A percentile compares a stretch with the other conserved stretches of the same genome.
These are phyloP conservation scores for Cephalophus harveyi DNA, from an alignment of 2,113 vertebrate genomes.

Conservation along the genomic window DNA sequence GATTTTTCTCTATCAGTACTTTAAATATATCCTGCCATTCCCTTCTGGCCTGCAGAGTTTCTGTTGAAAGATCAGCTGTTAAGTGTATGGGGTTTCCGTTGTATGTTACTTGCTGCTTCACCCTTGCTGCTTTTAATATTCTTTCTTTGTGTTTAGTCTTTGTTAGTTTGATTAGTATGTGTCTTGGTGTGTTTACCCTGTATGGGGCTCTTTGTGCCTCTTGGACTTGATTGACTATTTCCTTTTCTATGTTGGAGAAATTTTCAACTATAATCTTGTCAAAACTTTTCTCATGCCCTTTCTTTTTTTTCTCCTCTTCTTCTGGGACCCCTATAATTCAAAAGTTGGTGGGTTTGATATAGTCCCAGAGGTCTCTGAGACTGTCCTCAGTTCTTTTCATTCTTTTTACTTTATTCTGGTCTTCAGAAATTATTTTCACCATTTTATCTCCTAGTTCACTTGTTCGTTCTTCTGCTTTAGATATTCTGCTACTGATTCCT, in stretches of 20 bases:
- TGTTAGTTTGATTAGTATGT: not conserved
- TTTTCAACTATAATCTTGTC: not conserved
- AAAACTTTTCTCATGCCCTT: not conserved
- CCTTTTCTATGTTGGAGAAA: not conserved
- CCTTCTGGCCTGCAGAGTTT: not conserved
- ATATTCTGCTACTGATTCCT: not conserved
- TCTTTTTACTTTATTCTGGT: not conserved
- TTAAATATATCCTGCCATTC: not conserved
- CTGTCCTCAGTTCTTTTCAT: not conserved
- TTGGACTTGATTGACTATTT: not conserved
- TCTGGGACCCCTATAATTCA: not conserved
- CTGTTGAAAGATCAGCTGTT: not conserved
- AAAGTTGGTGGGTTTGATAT: not conserved
- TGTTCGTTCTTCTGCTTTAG: not conserved
- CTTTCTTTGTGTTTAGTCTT: not conserved
- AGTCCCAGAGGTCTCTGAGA: not conserved
- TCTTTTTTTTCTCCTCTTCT: not conserved
- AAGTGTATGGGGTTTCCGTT: not conserved
- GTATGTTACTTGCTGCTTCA: not conserved
- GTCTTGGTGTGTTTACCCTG: not conserved
- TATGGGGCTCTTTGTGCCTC: not conserved
- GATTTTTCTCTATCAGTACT: not conserved
- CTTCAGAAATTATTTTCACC: not conserved
- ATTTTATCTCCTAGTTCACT: not conserved
- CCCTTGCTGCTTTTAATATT: not conserved